Base-by-base conservation (phyloP, 2,888 invertebrate species). In the Adelognathus sp. region DNA sequence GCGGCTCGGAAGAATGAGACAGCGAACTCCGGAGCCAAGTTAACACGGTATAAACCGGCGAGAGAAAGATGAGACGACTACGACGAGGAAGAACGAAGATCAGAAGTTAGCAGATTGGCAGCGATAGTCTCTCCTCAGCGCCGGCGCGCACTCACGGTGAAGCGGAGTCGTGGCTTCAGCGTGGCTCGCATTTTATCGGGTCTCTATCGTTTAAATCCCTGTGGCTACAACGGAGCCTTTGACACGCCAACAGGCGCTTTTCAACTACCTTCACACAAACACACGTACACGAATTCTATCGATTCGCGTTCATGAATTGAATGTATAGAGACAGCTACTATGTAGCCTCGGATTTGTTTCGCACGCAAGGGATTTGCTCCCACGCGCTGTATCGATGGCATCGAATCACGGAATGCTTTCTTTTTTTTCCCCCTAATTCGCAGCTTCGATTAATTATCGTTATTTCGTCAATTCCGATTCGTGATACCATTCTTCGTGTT, bases 121-220 rank as follows among this genome's bases (percentile, higher is more conserved):
- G 83, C 85, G 83, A 84, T 86, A 84, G 82, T 74, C 79, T 77
- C 77, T 71, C 81, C 71, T 74, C 46, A 73, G 73, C 69, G 73
- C 73, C 78, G 69, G 46, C 27, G 66, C 52, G 27, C 29, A 56
- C 31, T 39, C 56, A 33, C 29, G 29, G 41, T 18, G 21, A 63
- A 39, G 52, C 14, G 36, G 69, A 63, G 76, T 66, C 75, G 78
- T 81, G 76, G 79, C 77, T 82, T 82, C 81, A 76, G 82, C 84
- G 83, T 85, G 84, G 81, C 83, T 81, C 82, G 82, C 81, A 84
- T 87, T 85, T 86, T 85, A 86, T 86, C 86, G 79, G 75, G 80
- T 72, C 79, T 82, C 80, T 82, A 82, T 85, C 86, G 81, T 83
- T 85, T 83, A 83, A 84, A 86, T 86, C 82, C 82, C 78, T 76